Conservation (phyloP, 2,113 vertebrate genomes). For the Apistogramma diplotaenia region DNA sequence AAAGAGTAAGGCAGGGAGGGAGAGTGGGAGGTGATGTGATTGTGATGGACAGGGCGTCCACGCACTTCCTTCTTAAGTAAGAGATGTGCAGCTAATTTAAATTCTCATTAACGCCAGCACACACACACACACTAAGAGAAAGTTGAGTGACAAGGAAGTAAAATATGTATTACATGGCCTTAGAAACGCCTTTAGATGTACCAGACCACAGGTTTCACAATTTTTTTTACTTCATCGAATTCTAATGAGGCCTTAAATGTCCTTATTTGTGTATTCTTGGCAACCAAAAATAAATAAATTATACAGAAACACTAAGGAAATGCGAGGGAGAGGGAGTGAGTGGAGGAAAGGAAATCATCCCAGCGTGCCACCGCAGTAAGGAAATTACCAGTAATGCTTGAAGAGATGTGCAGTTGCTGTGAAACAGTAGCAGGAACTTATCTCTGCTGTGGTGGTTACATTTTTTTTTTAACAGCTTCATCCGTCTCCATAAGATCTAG, state of each 20-base stretch:
- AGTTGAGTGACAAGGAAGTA: neutral
- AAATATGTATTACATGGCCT: too few relatives aligned
- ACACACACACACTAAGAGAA: neutral
- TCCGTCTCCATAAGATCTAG: neutral
- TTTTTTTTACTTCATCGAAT: neutral
- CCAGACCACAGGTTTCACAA: too few relatives aligned
- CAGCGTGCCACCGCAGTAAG: slow-evolving; percentile 10
- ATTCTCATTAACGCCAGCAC: neutral
- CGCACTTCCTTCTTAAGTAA: neutral
- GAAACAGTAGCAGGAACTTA: neutral
- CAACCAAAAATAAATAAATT: neutral
- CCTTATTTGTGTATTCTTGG: neutral
- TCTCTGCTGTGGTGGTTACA: neutral
- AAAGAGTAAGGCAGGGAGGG: neutral
- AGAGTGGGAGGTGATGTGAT: slow-evolving; percentile 21
- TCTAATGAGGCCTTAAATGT: neutral
- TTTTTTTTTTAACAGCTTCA: neutral
- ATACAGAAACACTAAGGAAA: neutral
- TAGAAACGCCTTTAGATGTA: too few relatives aligned
- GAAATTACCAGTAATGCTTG: slow-evolving; percentile 20
- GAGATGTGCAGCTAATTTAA: neutral
- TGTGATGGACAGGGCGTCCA: slow-evolving; percentile 2
- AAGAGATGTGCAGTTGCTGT: neutral
- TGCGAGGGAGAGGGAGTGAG: neutral
- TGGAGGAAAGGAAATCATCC: neutral